These are phyloP conservation scores for Jordanella pulchra DNA, from an alignment of 2,797 vertebrate genomes.

Conservation along the genomic window DNA sequence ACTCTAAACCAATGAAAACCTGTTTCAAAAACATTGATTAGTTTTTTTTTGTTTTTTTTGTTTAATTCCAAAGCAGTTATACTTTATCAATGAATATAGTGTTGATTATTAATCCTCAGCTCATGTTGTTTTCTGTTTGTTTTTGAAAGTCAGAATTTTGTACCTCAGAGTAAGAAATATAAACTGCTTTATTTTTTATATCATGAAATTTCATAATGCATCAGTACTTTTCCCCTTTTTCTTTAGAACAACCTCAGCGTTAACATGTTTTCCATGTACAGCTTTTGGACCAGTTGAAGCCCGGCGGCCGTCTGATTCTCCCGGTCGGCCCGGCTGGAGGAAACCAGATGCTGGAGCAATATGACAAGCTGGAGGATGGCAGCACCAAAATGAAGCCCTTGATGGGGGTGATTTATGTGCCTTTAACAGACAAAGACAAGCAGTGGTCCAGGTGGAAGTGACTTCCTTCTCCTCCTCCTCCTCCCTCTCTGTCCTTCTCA, in stretches of 20 bases:
- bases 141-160: no score
- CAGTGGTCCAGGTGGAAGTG: conserved; percentile 99
- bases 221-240: not conserved
- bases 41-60: no score
- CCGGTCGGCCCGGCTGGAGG: conserved; percentile 97
- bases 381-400: conserved; percentile 98
- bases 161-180: no score
- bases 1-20: not conserved
- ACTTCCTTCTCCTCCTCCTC: conserved; percentile 93
- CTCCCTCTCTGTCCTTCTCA: conserved; percentile 81
- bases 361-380: conserved; percentile 97
- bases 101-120: no score
- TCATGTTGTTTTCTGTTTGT: no score
- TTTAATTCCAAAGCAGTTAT: not conserved
- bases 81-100: not conserved
- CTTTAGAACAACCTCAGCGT: not conserved
- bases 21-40: not conserved
- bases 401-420: conserved; percentile 99
- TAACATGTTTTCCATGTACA: conserved; percentile 52
- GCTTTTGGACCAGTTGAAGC: conserved; percentile 98
- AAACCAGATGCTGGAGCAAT: conserved; percentile 99
- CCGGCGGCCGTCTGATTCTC: conserved; percentile 95
- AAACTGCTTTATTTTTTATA: no score
- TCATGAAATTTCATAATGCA: not conserved
- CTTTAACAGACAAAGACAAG: conserved; percentile 99